These are phyloP conservation scores for Pseudochromis fuscus DNA, from an alignment of 2,797 vertebrate genomes.

Conservation along the genomic window DNA sequence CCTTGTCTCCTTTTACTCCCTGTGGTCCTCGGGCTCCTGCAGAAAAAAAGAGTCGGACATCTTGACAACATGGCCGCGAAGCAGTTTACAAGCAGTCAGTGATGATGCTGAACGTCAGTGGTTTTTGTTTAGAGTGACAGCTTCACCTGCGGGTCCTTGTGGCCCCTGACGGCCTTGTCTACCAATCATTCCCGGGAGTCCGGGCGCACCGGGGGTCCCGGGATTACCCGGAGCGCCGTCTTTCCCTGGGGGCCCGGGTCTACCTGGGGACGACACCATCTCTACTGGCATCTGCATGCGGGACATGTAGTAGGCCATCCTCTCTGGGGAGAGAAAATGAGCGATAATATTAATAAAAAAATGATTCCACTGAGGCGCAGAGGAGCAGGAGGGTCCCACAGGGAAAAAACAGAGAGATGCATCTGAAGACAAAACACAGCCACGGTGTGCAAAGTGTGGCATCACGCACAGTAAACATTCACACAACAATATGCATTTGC, in stretches of 20 bases:
- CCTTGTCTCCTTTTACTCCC: constrained; percentile 93
- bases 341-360: constrained; percentile 12
- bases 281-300: constrained; percentile 91
- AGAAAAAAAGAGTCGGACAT: constrained; percentile 33
- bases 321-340: constrained; percentile 84
- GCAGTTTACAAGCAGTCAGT: background rate
- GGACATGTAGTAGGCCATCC: constrained; percentile 95
- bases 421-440: constrained; percentile 17
- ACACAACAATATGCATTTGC: background rate
- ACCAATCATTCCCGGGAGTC: constrained; percentile 92
- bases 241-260: constrained; percentile 94
- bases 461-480: constrained; percentile 9
- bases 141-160: constrained; percentile 89
- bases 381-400: constrained; percentile 23
- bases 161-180: constrained; percentile 92
- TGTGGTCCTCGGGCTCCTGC: constrained; percentile 89
- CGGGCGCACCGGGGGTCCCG: constrained; percentile 88
- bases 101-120: background rate
- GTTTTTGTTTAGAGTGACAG: background rate
- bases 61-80: background rate
- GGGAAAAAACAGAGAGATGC: constrained; percentile 3
- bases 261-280: constrained; percentile 89
- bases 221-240: constrained; percentile 88
- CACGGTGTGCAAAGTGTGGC: background rate
- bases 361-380: constrained; percentile 10